These are phyloP conservation scores for Scaptomyza flava DNA, from an alignment of 2,888 invertebrate genomes.

Conservation along the genomic window DNA sequence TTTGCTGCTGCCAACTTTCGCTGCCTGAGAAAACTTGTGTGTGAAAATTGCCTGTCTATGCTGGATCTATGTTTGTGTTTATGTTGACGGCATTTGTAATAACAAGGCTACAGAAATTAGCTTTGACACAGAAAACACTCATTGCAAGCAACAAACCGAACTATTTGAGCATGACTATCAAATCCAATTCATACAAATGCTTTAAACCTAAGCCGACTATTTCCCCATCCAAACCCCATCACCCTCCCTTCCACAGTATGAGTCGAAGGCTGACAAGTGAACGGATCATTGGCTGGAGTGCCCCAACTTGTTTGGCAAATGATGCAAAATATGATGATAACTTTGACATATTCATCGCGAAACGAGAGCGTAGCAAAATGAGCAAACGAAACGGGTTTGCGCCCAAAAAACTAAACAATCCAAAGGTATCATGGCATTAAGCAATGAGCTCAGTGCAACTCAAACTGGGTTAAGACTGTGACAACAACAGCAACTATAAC, in stretches of 20 bases:
- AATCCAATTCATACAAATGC: slow-evolving; percentile 41
- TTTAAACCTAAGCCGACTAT: slow-evolving; percentile 27
- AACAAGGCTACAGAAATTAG: slow-evolving; percentile 65
- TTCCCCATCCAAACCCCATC: not conserved
- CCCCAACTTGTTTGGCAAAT: slow-evolving; percentile 52
- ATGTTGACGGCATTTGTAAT: slow-evolving; percentile 38
- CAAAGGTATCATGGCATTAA: slow-evolving; percentile 29
- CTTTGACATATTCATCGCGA: slow-evolving; percentile 60
- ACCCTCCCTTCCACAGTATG: not conserved
- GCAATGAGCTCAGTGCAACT: slow-evolving; percentile 26
- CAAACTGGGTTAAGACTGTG: slow-evolving; percentile 45
- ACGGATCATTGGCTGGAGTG: slow-evolving; percentile 41
- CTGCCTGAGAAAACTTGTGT: slow-evolving; percentile 71
- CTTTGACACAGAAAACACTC: slow-evolving; percentile 53
- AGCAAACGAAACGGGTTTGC: slow-evolving; percentile 43
- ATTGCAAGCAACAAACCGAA: slow-evolving; percentile 31
- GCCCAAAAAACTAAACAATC: slow-evolving; percentile 24
- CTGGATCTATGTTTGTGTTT: slow-evolving; percentile 15
- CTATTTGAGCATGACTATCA: slow-evolving; percentile 52
- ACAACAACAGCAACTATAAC: not conserved
- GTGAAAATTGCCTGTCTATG: slow-evolving; percentile 70
- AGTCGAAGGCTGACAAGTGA: slow-evolving; percentile 51
- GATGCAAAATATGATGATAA: slow-evolving; percentile 52
- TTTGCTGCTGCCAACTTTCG: slow-evolving; percentile 66
- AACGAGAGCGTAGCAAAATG: slow-evolving; percentile 47